Percentiles rank a stretch among this genome's conserved stretches.
Conservation (phyloP, 2,797 vertebrate genomes). For the Eidolon dupreanum region DNA sequence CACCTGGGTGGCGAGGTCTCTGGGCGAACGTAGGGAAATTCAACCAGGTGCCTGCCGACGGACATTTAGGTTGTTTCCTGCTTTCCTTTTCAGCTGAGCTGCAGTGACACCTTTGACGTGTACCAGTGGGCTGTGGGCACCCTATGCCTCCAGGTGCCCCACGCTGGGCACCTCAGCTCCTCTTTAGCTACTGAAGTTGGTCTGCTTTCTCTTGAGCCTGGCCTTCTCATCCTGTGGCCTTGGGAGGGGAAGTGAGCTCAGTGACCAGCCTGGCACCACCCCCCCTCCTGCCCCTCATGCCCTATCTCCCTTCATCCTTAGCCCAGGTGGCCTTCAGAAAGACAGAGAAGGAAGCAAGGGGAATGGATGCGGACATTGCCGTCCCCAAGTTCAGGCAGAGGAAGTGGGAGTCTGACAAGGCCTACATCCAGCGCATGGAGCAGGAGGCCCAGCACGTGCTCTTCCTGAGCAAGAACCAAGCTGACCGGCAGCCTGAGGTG, state of each 20-base stretch:
- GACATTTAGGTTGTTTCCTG: background rate
- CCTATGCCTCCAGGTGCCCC: background rate
- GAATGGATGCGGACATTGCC: constrained; percentile 76
- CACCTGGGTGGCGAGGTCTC: background rate
- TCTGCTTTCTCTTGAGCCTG: background rate
- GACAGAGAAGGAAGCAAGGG: constrained; percentile 51
- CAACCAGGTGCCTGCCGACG: accelerated
- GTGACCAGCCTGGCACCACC: background rate
- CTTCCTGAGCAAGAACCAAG: constrained; percentile 93
- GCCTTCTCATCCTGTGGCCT: background rate
- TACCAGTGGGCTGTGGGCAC: background rate
- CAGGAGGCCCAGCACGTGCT: constrained; percentile 88
- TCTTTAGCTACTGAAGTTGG: background rate
- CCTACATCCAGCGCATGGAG: constrained; percentile 91
- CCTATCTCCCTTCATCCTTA: constrained; percentile 21
- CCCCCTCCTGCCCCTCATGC: too few relatives aligned
- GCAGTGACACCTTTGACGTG: background rate
- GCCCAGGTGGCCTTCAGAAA: constrained; percentile 58
- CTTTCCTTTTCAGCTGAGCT: background rate
- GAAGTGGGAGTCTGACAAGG: constrained; percentile 85
- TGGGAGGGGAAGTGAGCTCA: background rate
- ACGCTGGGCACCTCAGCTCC: background rate
- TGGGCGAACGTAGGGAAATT: background rate
- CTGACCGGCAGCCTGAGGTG: constrained; percentile 89
- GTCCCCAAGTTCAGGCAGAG: constrained; percentile 90